A percentile compares a stretch with the other conserved stretches of the same genome.
Evolutionary conservation across 2,797 vertebrate genomes (phyloP).

Genomic region (Chaenodraco wilsoni): DNA sequence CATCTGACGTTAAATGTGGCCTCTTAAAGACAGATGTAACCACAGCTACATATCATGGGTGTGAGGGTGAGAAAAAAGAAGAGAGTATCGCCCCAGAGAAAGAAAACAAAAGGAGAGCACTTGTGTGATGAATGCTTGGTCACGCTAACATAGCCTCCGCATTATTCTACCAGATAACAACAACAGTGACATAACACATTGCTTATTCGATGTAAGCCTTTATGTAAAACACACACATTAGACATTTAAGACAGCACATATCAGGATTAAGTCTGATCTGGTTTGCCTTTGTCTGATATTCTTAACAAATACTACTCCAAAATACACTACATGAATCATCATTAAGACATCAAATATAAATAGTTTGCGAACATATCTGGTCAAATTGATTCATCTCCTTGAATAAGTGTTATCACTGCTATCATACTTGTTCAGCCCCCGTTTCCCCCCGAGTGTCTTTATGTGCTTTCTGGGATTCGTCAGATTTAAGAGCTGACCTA

Average conservation of each 20-base stretch:
- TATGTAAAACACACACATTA: slow-evolving; percentile 61
- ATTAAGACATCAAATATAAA: slow-evolving; percentile 43
- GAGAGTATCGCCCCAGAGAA: slow-evolving; percentile 43
- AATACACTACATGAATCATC: slow-evolving; percentile 45
- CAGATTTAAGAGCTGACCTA: slow-evolving; percentile 50
- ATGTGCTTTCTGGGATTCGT: slow-evolving; percentile 43
- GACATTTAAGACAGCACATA: slow-evolving; percentile 47
- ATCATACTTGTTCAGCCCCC: slow-evolving; percentile 32
- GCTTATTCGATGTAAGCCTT: slow-evolving; percentile 32
- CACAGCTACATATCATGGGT: slow-evolving; percentile 22
- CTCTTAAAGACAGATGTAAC: slow-evolving; percentile 46
- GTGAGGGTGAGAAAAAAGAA: not conserved
- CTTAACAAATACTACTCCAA: slow-evolving; percentile 51
- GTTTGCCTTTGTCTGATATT: slow-evolving; percentile 39
- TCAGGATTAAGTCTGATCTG: slow-evolving; percentile 39
- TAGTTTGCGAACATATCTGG: slow-evolving; percentile 33
- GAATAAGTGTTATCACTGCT: slow-evolving; percentile 41
- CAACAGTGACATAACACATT: slow-evolving; percentile 64
- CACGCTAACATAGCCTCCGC: slow-evolving; percentile 56
- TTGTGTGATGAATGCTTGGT: slow-evolving; percentile 57
- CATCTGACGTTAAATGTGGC: slow-evolving; percentile 36
- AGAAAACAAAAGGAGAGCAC: slow-evolving; percentile 29
- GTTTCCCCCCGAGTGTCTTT: slow-evolving; percentile 25
- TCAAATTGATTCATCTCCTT: slow-evolving; percentile 39
- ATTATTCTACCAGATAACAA: slow-evolving; percentile 55